Evolutionary conservation across 2,113 vertebrate species (phyloP).

Genomic region (Oreotrochilus melanogaster): DNA sequence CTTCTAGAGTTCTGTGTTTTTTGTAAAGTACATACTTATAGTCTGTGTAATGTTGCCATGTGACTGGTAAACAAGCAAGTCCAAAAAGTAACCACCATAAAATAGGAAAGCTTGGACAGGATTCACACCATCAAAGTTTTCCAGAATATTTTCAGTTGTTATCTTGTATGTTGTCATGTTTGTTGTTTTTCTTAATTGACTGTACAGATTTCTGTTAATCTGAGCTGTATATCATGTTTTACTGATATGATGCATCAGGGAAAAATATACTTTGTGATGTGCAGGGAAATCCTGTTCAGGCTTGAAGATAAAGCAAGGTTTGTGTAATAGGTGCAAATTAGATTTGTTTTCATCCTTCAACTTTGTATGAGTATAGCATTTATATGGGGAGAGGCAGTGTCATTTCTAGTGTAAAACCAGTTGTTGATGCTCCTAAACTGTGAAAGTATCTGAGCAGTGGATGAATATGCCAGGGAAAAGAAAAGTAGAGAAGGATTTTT

Average conservation of each 20-base stretch:
- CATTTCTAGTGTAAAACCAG: background rate
- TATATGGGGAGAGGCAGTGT: background rate
- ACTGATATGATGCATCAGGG: background rate
- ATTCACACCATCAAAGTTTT: background rate
- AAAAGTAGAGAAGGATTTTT: background rate
- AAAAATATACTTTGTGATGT: background rate
- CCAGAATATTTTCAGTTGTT: background rate
- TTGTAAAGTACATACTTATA: background rate
- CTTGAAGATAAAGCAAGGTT: background rate
- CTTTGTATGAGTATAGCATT: background rate
- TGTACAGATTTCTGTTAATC: background rate
- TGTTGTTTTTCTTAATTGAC: background rate
- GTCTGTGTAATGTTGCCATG: background rate
- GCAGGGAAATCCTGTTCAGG: background rate
- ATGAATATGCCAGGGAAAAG: background rate
- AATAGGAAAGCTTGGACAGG: background rate
- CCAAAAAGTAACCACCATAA: background rate
- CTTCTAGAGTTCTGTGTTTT: slow-evolving; percentile 15
- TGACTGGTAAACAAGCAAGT: slow-evolving; percentile 18
- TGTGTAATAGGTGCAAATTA: background rate
- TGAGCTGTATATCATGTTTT: background rate
- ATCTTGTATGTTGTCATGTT: background rate
- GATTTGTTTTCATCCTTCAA: background rate
- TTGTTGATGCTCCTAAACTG: background rate
- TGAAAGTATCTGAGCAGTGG: background rate